phyloP scores from a whole-genome alignment of 2,888 invertebrate species.

The Cryptus viduatorius region DNA sequence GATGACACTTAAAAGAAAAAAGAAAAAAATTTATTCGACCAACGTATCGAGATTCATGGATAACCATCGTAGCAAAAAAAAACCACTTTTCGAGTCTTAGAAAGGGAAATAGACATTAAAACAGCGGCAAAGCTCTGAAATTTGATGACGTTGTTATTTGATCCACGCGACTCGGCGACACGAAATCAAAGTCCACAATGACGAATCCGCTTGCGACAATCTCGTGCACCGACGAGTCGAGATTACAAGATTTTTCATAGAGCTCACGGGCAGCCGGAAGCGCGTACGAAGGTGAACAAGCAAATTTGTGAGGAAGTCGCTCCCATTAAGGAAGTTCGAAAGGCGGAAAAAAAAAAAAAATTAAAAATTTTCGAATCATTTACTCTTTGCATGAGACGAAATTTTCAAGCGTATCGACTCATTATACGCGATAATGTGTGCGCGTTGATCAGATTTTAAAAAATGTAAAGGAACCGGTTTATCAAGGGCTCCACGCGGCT shows the following conservation, averaged over 20 bases:
- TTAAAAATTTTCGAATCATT: neutral
- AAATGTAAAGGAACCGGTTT: no score
- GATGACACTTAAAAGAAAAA: no score
- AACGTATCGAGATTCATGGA: no score
- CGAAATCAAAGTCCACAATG: no score
- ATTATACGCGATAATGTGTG: no score
- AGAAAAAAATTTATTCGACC: no score
- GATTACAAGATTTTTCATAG: neutral
- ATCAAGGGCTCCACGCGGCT: no score
- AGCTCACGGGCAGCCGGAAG: slow-evolving; percentile 17
- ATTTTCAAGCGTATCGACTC: neutral
- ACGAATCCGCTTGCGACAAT: neutral
- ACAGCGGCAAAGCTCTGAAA: neutral
- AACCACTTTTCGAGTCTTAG: no score
- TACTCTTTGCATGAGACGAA: neutral
- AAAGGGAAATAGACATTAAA: no score
- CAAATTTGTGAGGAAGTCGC: slow-evolving; percentile 30
- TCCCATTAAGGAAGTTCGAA: slow-evolving; percentile 35
- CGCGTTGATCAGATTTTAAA: no score
- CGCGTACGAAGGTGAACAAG: slow-evolving; percentile 49
- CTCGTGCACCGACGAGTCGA: slow-evolving; percentile 12
- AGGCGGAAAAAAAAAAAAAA: neutral
- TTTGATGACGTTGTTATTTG: neutral
- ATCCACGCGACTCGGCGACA: no score
- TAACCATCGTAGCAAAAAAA: no score